Conservation (phyloP, 2,113 vertebrate genomes). For the Zosterops lateralis region DNA sequence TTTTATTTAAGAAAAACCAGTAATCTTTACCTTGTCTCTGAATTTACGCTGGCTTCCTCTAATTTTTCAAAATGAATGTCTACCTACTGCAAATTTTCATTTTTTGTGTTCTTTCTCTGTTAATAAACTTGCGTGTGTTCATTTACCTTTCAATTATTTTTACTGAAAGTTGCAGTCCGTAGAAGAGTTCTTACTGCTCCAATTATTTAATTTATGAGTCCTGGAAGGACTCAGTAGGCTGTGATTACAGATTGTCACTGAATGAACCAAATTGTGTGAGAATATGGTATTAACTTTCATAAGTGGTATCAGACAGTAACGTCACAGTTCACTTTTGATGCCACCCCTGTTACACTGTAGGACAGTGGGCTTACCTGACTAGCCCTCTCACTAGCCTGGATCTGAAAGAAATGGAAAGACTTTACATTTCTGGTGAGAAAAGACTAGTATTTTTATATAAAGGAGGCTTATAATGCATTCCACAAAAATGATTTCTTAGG, state of each 20-base stretch:
- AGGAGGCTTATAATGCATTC: not conserved
- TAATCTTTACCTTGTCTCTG: not conserved
- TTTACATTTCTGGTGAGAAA: not conserved
- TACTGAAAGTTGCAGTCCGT: not conserved
- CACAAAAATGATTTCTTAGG: not conserved
- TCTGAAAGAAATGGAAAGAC: not conserved
- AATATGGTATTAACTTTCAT: not conserved
- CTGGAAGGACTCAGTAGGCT: not conserved
- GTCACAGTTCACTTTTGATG: not conserved
- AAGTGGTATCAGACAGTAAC: not conserved
- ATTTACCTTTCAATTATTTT: not conserved
- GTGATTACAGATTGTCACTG: not conserved
- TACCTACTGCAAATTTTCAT: not conserved
- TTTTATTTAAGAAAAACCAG: not conserved
- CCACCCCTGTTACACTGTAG: not conserved
- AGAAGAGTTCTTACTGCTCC: not conserved
- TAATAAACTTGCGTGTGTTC: not conserved
- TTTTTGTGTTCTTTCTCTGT: not conserved
- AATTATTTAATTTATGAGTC: not conserved
- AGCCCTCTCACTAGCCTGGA: not conserved
- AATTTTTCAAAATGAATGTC: not conserved
- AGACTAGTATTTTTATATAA: not conserved
- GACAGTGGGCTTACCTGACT: not conserved
- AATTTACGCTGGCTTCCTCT: not conserved
- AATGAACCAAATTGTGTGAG: not conserved